Conservation (phyloP, 2,888 invertebrate species). For the Amphipyra tragopoginis region DNA sequence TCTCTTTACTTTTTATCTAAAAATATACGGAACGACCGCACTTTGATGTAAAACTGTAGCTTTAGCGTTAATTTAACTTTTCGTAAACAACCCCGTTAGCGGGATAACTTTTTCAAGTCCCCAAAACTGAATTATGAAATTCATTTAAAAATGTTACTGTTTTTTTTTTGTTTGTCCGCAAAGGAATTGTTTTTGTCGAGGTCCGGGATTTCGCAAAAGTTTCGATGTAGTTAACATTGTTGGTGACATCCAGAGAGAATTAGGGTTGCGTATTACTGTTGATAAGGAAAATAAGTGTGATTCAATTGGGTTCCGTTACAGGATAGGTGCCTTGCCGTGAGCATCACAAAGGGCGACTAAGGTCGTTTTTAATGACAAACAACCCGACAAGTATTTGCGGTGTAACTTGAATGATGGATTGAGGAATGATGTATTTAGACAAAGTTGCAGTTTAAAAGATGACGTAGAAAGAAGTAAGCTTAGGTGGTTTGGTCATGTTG, state of each 20-base stretch:
- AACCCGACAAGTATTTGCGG: no score
- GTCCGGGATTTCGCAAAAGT: slow-evolving; percentile 36
- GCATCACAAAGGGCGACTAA: no score
- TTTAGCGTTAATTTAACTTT: slow-evolving; percentile 74
- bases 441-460: no score
- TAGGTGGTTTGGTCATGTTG: no score
- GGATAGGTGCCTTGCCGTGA: no score
- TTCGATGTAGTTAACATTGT: slow-evolving; percentile 28
- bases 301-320: no score
- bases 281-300: neutral
- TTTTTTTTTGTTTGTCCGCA: slow-evolving; percentile 57
- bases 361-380: no score
- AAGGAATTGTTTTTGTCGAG: slow-evolving; percentile 60
- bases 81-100: slow-evolving; percentile 62
- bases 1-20: slow-evolving; percentile 3
- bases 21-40: slow-evolving; percentile 10
- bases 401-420: no score
- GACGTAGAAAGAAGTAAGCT: no score
- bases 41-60: slow-evolving; percentile 49
- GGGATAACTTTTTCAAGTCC: slow-evolving; percentile 62
- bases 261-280: slow-evolving; percentile 13
- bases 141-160: slow-evolving; percentile 61
- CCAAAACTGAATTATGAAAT: slow-evolving; percentile 74
- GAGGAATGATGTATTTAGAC: no score
- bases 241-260: slow-evolving; percentile 21